Base-by-base conservation (phyloP, 2,113 vertebrate species). In the Struthidea cinerea region DNA sequence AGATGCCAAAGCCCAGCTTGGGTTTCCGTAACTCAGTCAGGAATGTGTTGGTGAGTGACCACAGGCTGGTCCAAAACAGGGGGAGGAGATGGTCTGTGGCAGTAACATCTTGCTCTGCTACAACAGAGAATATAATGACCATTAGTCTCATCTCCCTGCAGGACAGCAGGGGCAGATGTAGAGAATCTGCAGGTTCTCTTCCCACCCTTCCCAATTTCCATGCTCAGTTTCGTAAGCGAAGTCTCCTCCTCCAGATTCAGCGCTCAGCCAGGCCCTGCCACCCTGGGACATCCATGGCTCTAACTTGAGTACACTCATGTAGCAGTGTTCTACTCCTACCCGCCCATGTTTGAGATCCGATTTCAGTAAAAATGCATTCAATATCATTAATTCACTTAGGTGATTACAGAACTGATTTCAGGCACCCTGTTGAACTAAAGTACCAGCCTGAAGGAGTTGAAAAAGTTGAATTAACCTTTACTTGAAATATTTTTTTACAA, bases 391-490 rank as follows among this genome's bases (percentile, higher is more conserved):
- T 84, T 87, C 47, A n/a, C n/a, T 87, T 71, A 60, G 41, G 24
- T 41, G 19, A 16, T 63, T 81, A 39, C 11, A 65, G 85, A 83
- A 42, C 15, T 39, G 80, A 56, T 64, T n/a, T 69, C 53, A 63
- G 33, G 18, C 39, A 55, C 8, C 35, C 47, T 56, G 35, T 8
- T 82, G 53, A 87, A 78, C 47, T 46, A 19, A 95, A 89, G 47
- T 7, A 80, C 14, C 37, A 68, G 85, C 82, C 42, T 46, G 24
- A 63, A 80, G 59, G 50, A 83, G n/a, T 16, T 50, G 63, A 44
- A 70, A 39, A 44, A 35, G 56, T 37, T 60, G 73, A 87, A 89
- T 81, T 90, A 84, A 90, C 83, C 50, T 90, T 93, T 89, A 71
- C 11, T 65, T 27, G 39, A 84, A 69, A 65, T 4, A 44, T 28